Evolutionary conservation across 1,140 invertebrate species (phyloP), one percentile per base, ranked within the genome.

Genomic region (Drosophila ercepeae): DNA sequence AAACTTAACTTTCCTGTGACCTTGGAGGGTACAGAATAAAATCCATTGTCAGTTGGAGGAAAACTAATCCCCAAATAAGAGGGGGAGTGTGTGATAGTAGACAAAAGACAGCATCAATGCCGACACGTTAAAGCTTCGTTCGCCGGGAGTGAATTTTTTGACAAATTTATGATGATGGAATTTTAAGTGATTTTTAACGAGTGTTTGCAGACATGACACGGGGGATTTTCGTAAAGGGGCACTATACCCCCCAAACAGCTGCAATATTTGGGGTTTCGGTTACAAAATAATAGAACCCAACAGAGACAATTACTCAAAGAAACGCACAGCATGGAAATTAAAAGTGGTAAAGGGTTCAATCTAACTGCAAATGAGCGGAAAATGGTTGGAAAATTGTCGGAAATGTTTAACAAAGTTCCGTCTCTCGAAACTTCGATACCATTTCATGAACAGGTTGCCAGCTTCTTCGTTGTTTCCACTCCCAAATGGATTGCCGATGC

Each of bases 121-220:
- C 42, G 42, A 58, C 71, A 75, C 60, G 34, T 75, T 52, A 65
- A 75, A 63, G 60, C 59, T 52, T 14, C 23, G 58, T 45, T 45
- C 60, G 32, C 19, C 41, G 61, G 36, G 27, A 73, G 39, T 52
- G 32, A 36, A 71, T 67, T 77, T 79, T 83, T 86, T 90, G 89
- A 90, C 81, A 90, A 90, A 90, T 90, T 90, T 90, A 90, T 90
- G 89, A 90, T 90, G 89, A 90, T 90, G 89, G 89, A 90, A 90
- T 86, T 90, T 90, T 90, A 90, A 90, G 89, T 90, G 89, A 90
- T 86, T 90, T 90, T 90, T 90, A 90, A 90, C 83, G 89, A 90
- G 89, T 63, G 53, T 73, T 72, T 73, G 54, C 55, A 52, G 53
- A 32, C 29, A 32, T 11, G 29, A 75, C 54, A 53, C 34, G 11